Conservation (phyloP, 2,888 invertebrate species). For the Synergus japonicus region DNA sequence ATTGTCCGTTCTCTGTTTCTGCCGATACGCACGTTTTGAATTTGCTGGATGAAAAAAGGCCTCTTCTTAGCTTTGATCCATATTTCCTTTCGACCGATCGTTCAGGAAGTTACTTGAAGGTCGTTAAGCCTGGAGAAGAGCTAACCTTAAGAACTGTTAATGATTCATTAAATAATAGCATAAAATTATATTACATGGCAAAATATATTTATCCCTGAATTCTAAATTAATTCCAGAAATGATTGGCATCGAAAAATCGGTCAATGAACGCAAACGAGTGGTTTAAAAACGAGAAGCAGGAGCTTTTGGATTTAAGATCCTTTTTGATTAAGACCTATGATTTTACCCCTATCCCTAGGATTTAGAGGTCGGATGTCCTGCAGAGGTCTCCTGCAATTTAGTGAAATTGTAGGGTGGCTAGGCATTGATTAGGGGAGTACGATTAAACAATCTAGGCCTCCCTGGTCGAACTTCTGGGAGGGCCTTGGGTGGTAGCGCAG, state of each 20-base stretch:
- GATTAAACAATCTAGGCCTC: conserved; percentile 77
- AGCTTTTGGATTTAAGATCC: conserved; percentile 37
- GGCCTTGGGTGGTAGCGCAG: conserved; percentile 61
- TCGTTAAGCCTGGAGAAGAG: not conserved
- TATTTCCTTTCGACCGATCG: conserved; percentile 11
- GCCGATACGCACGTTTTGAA: conserved; percentile 65
- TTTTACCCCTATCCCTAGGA: conserved; percentile 52
- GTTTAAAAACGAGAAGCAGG: conserved; percentile 18
- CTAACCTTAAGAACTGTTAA: not conserved
- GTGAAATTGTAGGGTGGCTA: conserved; percentile 73
- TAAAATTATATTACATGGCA: too few species aligned
- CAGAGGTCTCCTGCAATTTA: conserved; percentile 70
- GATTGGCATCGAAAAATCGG: not conserved
- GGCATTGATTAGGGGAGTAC: conserved; percentile 74
- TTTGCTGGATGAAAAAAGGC: conserved; percentile 48
- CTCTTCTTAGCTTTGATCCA: not conserved
- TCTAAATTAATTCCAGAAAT: not conserved
- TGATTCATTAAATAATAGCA: not conserved
- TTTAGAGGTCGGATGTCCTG: conserved; percentile 59
- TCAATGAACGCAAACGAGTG: not conserved
- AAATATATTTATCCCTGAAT: too few species aligned
- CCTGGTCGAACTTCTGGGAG: conserved; percentile 76
- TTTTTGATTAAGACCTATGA: conserved; percentile 69
- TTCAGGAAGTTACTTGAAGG: conserved; percentile 3
- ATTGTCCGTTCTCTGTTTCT: conserved; percentile 64